Conservation (phyloP, 1,140 invertebrate genomes). For the Monomorium pharaonis region DNA sequence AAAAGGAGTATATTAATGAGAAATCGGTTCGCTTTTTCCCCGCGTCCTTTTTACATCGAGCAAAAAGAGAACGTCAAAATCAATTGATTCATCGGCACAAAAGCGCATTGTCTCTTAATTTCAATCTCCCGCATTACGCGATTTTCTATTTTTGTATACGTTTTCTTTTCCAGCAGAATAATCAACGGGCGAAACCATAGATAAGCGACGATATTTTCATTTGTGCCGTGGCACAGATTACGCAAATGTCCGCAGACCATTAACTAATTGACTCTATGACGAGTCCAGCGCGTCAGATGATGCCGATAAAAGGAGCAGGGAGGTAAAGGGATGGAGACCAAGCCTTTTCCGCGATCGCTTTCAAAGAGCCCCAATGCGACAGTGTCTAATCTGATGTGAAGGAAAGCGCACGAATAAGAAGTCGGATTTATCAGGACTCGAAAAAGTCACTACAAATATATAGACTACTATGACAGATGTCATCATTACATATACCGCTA, state of each 20-base stretch:
- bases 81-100: background rate
- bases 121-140: background rate
- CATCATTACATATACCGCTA: background rate
- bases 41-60: background rate
- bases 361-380: constrained; percentile 19
- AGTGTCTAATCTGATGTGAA: constrained; percentile 40
- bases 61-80: constrained; percentile 12
- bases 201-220: constrained; percentile 21
- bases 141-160: background rate
- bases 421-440: background rate
- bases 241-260: constrained; percentile 31
- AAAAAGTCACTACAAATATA: background rate
- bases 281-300: constrained; percentile 19
- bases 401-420: background rate
- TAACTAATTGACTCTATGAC: constrained; percentile 53
- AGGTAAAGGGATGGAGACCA: background rate
- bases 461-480: background rate
- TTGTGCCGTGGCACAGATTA: constrained; percentile 38
- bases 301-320: constrained; percentile 29
- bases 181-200: constrained; percentile 4
- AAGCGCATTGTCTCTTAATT: background rate
- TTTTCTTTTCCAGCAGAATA: background rate
- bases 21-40: constrained; percentile 13
- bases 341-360: constrained; percentile 33
- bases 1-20: constrained; percentile 28